A percentile compares a stretch with the other conserved stretches of the same genome.
Conservation (phyloP, 2,888 invertebrate species). For the Hetaerina titia region DNA sequence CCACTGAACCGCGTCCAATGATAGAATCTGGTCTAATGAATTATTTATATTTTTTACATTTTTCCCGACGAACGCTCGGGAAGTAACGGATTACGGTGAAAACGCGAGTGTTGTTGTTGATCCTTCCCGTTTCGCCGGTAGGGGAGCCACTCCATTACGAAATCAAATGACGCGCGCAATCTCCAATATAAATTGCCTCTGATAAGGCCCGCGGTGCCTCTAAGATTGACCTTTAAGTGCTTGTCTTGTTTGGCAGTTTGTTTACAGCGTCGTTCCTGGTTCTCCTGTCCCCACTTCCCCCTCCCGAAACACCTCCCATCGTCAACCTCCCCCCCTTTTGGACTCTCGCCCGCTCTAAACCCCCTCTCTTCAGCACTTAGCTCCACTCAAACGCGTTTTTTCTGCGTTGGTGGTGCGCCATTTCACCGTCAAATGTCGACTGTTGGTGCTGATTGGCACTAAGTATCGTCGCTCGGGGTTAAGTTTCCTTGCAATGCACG, state of each 20-base stretch:
- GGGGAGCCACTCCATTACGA: neutral
- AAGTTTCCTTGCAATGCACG: too few species aligned
- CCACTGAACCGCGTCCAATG: neutral
- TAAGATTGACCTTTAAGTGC: slow-evolving; percentile 13
- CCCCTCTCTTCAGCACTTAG: neutral
- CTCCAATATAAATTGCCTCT: neutral
- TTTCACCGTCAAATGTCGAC: neutral
- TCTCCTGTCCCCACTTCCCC: neutral
- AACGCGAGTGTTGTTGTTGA: neutral
- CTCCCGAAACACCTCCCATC: neutral
- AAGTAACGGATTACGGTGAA: neutral
- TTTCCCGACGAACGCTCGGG: neutral
- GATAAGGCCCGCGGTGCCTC: neutral
- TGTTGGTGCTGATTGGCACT: too few species aligned
- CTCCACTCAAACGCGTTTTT: neutral
- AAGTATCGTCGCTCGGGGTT: too few species aligned
- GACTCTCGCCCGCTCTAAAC: neutral
- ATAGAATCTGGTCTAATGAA: too few species aligned
- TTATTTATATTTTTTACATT: neutral
- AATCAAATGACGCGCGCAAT: neutral
- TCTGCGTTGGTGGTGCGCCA: neutral
- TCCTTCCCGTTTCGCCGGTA: neutral
- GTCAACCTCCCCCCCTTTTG: neutral
- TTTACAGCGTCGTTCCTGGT: neutral
- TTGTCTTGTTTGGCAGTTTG: slow-evolving; percentile 24